Evolutionary conservation across 2,113 vertebrate species (phyloP).

Genomic region (Tragelaphus strepsiceros): DNA sequence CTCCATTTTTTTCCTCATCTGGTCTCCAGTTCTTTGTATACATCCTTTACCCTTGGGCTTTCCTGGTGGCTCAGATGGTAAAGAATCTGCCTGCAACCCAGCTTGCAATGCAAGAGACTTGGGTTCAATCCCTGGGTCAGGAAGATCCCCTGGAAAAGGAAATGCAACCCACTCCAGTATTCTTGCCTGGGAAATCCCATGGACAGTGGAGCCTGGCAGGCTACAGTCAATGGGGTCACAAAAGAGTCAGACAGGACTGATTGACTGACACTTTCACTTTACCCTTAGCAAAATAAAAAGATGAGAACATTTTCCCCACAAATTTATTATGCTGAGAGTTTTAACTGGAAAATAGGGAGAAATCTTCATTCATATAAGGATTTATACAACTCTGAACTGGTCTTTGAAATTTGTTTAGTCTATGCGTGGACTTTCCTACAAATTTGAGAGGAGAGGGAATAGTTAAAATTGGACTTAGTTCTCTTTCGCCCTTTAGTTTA

Average conservation of each 20-base stretch:
- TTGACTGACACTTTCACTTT: not conserved
- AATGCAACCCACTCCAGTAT: not conserved
- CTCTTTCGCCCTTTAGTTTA: slow-evolving; percentile 45
- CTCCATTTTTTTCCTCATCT: not conserved
- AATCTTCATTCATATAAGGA: not conserved
- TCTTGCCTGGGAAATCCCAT: not conserved
- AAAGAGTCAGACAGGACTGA: not conserved
- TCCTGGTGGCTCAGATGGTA: not conserved
- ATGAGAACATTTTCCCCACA: not conserved
- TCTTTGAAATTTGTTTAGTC: slow-evolving; percentile 23
- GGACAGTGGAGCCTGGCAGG: not conserved
- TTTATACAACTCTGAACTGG: not conserved
- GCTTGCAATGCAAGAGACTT: not conserved
- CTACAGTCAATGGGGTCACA: not conserved
- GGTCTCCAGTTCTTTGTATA: not conserved
- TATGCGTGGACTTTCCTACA: not conserved
- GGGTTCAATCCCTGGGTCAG: not conserved
- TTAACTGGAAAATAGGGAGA: not conserved
- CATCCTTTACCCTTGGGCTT: not conserved
- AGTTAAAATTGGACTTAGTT: slow-evolving; percentile 46
- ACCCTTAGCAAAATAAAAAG: not conserved
- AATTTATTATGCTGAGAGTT: not conserved
- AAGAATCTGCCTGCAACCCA: not conserved
- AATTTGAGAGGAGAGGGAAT: not conserved
- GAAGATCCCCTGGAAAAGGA: not conserved